phyloP scores from a whole-genome alignment of 2,888 invertebrate species.

The Lasioglossum calceatum region DNA sequence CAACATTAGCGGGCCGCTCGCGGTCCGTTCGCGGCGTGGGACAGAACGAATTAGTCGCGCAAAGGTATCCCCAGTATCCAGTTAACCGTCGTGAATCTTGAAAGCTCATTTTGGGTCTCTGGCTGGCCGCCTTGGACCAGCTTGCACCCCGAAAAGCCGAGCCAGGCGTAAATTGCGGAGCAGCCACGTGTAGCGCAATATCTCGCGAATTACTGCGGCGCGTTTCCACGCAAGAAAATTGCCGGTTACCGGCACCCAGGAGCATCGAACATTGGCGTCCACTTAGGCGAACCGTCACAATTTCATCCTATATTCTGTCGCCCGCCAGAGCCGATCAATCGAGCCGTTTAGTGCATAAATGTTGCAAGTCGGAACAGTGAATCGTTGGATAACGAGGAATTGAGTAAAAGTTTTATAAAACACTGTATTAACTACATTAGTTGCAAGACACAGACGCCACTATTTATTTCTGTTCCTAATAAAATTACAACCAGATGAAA shows the following conservation, averaged over 20 bases:
- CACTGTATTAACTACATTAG: not conserved
- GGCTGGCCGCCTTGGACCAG: not conserved
- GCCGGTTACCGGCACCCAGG: not conserved
- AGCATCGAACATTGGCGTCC: not conserved
- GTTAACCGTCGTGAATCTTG: constrained; percentile 39
- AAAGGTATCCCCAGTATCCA: constrained; percentile 9
- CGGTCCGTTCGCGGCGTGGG: not conserved
- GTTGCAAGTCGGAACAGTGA: not conserved
- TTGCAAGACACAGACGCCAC: not conserved
- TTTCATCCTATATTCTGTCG: not conserved
- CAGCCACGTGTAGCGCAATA: constrained; percentile 44
- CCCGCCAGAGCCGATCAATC: constrained; percentile 28
- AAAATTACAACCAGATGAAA: not conserved
- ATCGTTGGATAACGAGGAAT: not conserved
- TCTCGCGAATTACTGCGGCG: constrained; percentile 23
- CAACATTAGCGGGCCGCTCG: not conserved
- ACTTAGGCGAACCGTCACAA: not conserved
- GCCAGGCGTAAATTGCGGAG: constrained; percentile 26
- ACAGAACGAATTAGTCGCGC: constrained; percentile 29
- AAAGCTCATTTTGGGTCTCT: constrained; percentile 35
- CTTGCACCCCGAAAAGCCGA: not conserved
- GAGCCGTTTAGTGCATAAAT: not conserved
- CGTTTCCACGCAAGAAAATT: constrained; percentile 36
- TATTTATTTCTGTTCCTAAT: not conserved
- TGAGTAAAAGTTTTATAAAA: too few species aligned